These are phyloP conservation scores for Tetrax tetrax DNA, from an alignment of 2,113 vertebrate species.

Conservation along the genomic window DNA sequence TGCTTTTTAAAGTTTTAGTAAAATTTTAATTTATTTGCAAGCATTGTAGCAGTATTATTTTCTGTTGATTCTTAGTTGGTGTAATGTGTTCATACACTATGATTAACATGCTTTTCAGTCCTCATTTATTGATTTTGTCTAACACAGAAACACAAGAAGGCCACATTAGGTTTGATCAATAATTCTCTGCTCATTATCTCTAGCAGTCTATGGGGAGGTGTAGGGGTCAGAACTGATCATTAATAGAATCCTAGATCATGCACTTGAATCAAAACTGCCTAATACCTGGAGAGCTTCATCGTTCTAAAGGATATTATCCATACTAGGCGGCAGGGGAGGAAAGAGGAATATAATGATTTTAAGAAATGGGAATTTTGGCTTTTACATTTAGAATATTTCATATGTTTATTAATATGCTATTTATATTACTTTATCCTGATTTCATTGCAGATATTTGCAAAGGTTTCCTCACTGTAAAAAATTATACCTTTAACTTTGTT, in stretches of 20 bases:
- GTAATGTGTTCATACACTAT: not conserved
- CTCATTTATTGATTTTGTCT: not conserved
- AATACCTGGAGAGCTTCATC: not conserved
- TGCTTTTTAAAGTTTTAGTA: not conserved
- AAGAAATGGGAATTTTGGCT: not conserved
- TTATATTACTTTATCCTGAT: not conserved
- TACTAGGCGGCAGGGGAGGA: too few relatives aligned
- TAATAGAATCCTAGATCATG: slow-evolving; percentile 45
- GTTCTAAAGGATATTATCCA: not conserved
- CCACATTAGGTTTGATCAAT: slow-evolving; percentile 31
- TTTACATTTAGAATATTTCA: not conserved
- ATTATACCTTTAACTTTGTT: not conserved
- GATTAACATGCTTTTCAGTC: not conserved
- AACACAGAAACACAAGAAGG: not conserved
- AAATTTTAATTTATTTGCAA: not conserved
- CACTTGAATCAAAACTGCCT: not conserved
- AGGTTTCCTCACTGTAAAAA: not conserved
- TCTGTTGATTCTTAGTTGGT: not conserved
- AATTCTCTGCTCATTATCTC: slow-evolving; percentile 28
- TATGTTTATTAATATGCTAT: not conserved
- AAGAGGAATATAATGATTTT: not conserved
- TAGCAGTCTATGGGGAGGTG: not conserved
- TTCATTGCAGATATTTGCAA: not conserved
- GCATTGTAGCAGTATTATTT: not conserved
- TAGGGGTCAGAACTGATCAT: slow-evolving; percentile 1